These are phyloP conservation scores for Drosophila infuscata DNA, from an alignment of 2,888 invertebrate genomes.

Conservation along the genomic window DNA sequence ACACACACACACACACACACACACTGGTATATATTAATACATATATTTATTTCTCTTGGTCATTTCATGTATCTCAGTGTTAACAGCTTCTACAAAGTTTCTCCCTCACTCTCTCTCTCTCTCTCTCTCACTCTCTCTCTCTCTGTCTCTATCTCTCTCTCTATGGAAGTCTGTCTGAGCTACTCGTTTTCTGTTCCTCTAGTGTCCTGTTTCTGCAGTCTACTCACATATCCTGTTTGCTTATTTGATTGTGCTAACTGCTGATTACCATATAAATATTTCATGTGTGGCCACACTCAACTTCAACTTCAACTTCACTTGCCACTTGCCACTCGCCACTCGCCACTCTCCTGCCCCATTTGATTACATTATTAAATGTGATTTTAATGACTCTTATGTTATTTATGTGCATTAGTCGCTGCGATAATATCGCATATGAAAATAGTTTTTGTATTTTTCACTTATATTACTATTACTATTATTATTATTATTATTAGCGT, in stretches of 20 bases:
- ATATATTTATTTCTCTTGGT: background rate
- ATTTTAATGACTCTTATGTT: slow-evolving; percentile 70
- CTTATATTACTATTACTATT: background rate
- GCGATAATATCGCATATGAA: slow-evolving; percentile 23
- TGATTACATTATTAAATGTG: slow-evolving; percentile 68
- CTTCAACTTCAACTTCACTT: background rate
- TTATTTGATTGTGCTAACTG: slow-evolving; percentile 28
- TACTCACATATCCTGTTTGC: slow-evolving; percentile 12
- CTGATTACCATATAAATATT: slow-evolving; percentile 57
- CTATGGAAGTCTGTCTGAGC: background rate
- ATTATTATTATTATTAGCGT: background rate
- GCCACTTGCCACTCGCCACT: too few relatives aligned
- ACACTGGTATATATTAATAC: background rate
- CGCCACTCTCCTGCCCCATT: background rate
- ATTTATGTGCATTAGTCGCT: slow-evolving; percentile 41
- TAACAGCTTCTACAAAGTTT: background rate
- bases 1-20: background rate
- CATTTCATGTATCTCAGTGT: slow-evolving; percentile 7
- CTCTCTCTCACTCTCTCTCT: background rate
- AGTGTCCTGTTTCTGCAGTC: background rate
- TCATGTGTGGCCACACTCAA: slow-evolving; percentile 34
- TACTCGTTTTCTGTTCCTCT: background rate
- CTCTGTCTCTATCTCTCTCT: background rate
- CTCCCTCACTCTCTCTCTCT: background rate
- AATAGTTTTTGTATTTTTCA: slow-evolving; percentile 3